Base-by-base conservation (phyloP, 2,888 invertebrate genomes). In the Agrotis exclamationis region DNA sequence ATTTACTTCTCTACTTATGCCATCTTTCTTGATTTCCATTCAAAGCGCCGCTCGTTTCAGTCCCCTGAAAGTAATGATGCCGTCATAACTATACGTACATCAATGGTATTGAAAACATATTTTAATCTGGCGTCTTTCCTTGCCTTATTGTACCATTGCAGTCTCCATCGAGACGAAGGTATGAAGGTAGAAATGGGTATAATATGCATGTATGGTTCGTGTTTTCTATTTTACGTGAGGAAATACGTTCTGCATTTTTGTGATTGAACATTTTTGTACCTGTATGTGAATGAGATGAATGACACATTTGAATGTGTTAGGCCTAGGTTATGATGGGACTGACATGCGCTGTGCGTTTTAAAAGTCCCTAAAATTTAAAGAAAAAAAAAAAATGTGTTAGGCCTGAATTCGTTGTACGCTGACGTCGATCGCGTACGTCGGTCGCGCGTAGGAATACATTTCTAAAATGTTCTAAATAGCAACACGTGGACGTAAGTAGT, bases 61-160 rank as follows among this genome's bases (percentile, higher is more conserved):
- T 77, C 33, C 73, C 69, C 73, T 79, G 81, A 65, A 80, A 76
- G 69, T 76, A 83, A 80, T 82, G 80, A 74, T 45, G 51, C 54
- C 24, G 54, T 20, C 56, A 60, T 63, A 77, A 77, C 57, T 58
- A 58, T 82, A 76, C 58, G 14, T 62, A 60, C 54, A 45, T 60
- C 59, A 70, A 62, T 68, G 72, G 80, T 80, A 81, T 81, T 81
- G 83, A 82, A 82, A 83, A 63, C 68, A 72, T 76, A 80, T 72
- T 82, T 79, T 83, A 72, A 81, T 83, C 83, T 69, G 24, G 45
- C 71, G 48, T 59, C 71, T 71, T 58, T 11, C 58, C 44, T 7
- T 70, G 51, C 39, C 53, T 56, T 75, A 62, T 66, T 76, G 56
- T 79, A 24, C 63, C 4, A 24, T 48, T 80, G 77, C 76, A 76